These are phyloP conservation scores for Ochropacha duplaris DNA, from an alignment of 2,888 invertebrate species.

Conservation along the genomic window DNA sequence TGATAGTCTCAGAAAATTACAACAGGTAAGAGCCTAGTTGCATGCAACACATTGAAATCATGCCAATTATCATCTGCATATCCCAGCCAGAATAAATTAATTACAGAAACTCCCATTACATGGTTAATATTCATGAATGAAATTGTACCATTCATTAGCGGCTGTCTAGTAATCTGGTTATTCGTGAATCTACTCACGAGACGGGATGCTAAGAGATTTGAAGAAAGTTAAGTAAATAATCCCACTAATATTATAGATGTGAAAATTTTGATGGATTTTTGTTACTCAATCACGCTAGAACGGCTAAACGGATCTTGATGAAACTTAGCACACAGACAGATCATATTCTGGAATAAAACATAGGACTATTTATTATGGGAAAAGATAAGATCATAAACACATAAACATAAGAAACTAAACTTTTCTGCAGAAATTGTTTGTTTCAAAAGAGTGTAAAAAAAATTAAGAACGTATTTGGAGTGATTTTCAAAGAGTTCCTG, in stretches of 20 bases:
- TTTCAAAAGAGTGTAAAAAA: no score
- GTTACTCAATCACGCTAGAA: no score
- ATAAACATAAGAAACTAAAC: no score
- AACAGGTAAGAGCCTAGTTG: not conserved
- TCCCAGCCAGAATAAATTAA: conserved; percentile 17
- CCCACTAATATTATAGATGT: no score
- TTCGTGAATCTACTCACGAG: not conserved
- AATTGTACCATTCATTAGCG: conserved; percentile 14
- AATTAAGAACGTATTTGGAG: no score
- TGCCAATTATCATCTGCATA: conserved; percentile 26
- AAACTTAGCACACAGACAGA: no score
- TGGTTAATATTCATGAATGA: conserved; percentile 23
- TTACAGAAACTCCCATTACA: conserved; percentile 17
- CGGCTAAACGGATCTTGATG: no score
- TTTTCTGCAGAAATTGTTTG: no score
- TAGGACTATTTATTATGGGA: not conserved
- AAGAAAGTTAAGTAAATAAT: not conserved
- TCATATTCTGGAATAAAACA: not conserved
- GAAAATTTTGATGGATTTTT: no score
- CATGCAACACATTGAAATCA: conserved; percentile 25
- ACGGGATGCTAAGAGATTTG: not conserved
- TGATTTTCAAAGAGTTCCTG: no score
- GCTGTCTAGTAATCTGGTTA: not conserved
- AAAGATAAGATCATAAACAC: no score
- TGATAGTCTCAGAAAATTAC: not conserved